These are phyloP conservation scores for Hippopotamyrus pictus DNA, from an alignment of 2,797 vertebrate genomes.

Conservation along the genomic window DNA sequence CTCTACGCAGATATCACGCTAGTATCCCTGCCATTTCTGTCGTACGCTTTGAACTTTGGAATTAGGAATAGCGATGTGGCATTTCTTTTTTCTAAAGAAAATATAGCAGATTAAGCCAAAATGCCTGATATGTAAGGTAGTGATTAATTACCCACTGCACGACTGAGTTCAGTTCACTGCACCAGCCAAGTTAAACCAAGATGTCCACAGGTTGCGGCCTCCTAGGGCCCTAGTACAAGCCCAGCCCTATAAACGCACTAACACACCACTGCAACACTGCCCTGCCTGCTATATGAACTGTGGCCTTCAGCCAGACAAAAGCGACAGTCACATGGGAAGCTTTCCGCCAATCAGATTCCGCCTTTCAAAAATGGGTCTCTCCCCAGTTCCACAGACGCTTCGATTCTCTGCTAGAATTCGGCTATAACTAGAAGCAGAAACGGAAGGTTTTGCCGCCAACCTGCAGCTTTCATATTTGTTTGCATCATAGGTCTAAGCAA, in stretches of 20 bases:
- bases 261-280: not conserved
- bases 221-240: not conserved
- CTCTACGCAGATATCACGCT: not conserved
- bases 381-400: not conserved
- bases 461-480: not conserved
- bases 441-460: not conserved
- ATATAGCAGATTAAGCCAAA: conserved; percentile 1
- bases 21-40: not conserved
- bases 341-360: not conserved
- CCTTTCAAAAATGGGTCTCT: not conserved
- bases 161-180: not conserved
- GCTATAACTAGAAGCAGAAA: not conserved
- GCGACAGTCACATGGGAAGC: not conserved
- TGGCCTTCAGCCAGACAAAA: not conserved
- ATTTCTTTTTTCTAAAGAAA: not conserved
- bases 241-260: not conserved
- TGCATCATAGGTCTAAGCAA: conserved; percentile 3
- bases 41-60: conserved; percentile 6
- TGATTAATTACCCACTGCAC: not conserved
- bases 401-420: not conserved
- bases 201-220: not conserved
- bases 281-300: conserved; percentile 13
- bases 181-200: not conserved
- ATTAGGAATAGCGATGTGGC: not conserved
- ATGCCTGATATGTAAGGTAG: conserved; percentile 5